Evolutionary conservation across 92 coral and sea anemone species (phyloP), one percentile per base, ranked within the genome.

Genomic region (Metridium senile): DNA sequence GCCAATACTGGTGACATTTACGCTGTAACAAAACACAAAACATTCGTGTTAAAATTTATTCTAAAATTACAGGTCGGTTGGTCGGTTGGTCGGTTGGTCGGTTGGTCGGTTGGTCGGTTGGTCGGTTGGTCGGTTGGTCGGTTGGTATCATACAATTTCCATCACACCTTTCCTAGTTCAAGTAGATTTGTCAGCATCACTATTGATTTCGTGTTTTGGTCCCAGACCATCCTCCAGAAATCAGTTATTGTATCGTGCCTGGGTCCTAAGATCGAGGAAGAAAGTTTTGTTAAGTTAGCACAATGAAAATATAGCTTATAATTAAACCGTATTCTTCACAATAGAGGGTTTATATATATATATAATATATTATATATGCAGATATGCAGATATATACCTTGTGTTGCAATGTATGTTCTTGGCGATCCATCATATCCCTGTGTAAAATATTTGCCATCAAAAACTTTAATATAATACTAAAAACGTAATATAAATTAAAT

Each of bases 181-280:
- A 49, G 1, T 7, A 71, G 34, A 30, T 74, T 74, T 23, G 79
- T 74, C 27, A 74, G 59, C 79, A 74, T 74, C 22, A 59, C 33
- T 26, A 74, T 61, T 33, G 79, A 25, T n/a, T 69, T 26, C 3
- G 54, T 33, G 18, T 74, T 39, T 25, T 74, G 70, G 9, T 74
- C 33, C 79, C 79, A 74, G 27, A 74, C 29, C 79, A 74, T 74
- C 22, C 70, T 45, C 79, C 79, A 74, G 23, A 74, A 74, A n/a
- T 74, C 79, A 17, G 33, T 28, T 21, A 25, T 9, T 23, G 70
- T 62, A 19, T 26, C 32, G 29, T 45, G 66, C 25, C 58, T 22
- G 16, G 79, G 79, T 57, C 79, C 79, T 74, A 6, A n/a, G 32
- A 10, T 59, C 22, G 33, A 9, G 16, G 13, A 54, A 9, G 61